Evolutionary conservation across 2,888 invertebrate genomes (phyloP).

Genomic region (Tetranychus piercei): DNA sequence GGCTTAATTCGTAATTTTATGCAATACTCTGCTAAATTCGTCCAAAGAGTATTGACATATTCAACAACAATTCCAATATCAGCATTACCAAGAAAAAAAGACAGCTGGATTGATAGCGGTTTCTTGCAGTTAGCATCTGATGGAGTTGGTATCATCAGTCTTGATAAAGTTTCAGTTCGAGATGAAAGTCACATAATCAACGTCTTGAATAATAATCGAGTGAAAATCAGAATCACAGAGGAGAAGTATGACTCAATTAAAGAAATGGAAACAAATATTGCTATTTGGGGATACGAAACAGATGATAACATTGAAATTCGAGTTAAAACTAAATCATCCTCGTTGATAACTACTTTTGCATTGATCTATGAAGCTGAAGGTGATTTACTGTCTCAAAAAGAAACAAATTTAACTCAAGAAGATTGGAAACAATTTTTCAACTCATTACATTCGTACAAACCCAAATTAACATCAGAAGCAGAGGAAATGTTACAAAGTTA

Average conservation of each 20-base stretch:
- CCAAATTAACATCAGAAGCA: background rate
- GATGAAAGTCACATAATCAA: constrained; percentile 10
- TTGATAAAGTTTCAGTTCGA: constrained; percentile 12
- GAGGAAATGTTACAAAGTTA: constrained; percentile 7
- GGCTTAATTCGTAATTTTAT: background rate
- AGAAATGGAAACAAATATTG: constrained; percentile 10
- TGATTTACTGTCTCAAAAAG: background rate
- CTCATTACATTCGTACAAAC: background rate
- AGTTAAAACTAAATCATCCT: constrained; percentile 13
- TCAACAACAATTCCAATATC: background rate
- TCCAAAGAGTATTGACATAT: background rate
- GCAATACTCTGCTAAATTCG: background rate
- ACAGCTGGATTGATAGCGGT: constrained; percentile 10
- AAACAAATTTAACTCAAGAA: background rate
- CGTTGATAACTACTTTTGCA: constrained; percentile 4
- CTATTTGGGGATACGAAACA: constrained; percentile 12
- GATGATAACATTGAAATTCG: background rate
- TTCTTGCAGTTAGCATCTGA: constrained; percentile 15
- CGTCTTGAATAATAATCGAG: constrained; percentile 12
- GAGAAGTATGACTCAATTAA: background rate
- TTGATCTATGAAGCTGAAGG: constrained; percentile 9
- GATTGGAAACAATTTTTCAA: constrained; percentile 8
- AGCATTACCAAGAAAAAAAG: background rate
- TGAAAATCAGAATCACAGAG: constrained; percentile 11
- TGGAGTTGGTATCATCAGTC: constrained; percentile 15